Evolutionary conservation across 2,888 invertebrate genomes (phyloP).

Genomic region (Lepetodrilus schrolli): DNA sequence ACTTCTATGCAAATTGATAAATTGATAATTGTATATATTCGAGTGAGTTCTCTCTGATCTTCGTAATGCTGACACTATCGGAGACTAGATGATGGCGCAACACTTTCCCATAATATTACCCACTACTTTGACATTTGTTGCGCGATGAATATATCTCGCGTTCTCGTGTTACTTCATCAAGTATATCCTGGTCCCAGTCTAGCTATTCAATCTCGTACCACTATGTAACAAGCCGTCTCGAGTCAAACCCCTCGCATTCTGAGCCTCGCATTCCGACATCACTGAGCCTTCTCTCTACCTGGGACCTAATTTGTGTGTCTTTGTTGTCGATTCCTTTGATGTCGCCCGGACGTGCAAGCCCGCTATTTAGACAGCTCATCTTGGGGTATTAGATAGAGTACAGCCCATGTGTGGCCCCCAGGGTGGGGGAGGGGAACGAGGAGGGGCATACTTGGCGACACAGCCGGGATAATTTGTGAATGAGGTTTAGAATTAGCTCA

Average conservation of each 20-base stretch:
- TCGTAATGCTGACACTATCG: too few relatives aligned
- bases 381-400: conserved; percentile 17
- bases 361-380: conserved; percentile 28
- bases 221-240: neutral
- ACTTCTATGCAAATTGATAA: too few relatives aligned
- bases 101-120: too few relatives aligned
- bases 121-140: neutral
- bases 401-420: conserved; percentile 5
- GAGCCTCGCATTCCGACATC: neutral
- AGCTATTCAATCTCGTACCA: neutral
- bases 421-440: conserved; percentile 11
- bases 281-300: neutral
- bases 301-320: conserved; percentile 27
- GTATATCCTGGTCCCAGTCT: neutral
- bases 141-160: neutral
- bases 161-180: neutral
- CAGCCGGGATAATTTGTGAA: conserved; percentile 25
- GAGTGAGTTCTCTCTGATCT: too few relatives aligned
- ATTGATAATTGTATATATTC: too few relatives aligned
- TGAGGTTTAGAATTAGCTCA: conserved; percentile 16
- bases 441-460: conserved; percentile 9
- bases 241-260: neutral
- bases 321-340: conserved; percentile 25
- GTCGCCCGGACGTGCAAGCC: neutral
- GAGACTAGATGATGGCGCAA: too few relatives aligned